These are phyloP conservation scores for Ips typographus DNA, from an alignment of 1,140 invertebrate genomes.

Conservation along the genomic window DNA sequence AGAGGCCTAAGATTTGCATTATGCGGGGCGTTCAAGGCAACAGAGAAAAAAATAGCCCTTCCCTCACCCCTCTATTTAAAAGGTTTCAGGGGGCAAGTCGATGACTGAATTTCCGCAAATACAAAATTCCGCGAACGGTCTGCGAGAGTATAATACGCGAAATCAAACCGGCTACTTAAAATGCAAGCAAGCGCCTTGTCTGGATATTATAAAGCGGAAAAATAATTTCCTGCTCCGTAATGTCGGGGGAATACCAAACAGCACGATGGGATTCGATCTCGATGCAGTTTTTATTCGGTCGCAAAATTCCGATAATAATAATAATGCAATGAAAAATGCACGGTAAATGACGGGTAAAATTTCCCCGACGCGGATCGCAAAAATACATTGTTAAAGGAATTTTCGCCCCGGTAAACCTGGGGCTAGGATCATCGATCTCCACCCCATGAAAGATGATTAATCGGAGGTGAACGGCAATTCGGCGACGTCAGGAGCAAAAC, in stretches of 20 bases:
- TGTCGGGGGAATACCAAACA: conserved; percentile 47
- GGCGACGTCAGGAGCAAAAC: conserved; percentile 40
- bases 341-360: conserved; percentile 26
- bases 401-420: conserved; percentile 5
- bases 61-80: conserved; percentile 3
- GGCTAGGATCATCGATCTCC: conserved; percentile 22
- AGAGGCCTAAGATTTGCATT: conserved; percentile 16
- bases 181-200: conserved; percentile 43
- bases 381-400: conserved; percentile 24
- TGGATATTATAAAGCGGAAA: conserved; percentile 50
- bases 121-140: conserved; percentile 24
- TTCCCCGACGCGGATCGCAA: conserved; percentile 4
- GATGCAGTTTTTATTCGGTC: conserved; percentile 33
- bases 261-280: conserved; percentile 13
- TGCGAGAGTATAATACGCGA: conserved; percentile 33
- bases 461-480: conserved; percentile 41
- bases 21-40: conserved; percentile 20
- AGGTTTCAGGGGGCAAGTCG: conserved; percentile 2
- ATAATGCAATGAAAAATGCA: conserved; percentile 15
- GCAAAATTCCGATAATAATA: not conserved
- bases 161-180: conserved; percentile 44
- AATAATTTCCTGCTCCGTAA: conserved; percentile 49
- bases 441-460: conserved; percentile 35
- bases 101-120: not conserved
- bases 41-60: conserved; percentile 9